Conservation (phyloP, 2,113 vertebrate genomes). For the Alaudala cheleensis region DNA sequence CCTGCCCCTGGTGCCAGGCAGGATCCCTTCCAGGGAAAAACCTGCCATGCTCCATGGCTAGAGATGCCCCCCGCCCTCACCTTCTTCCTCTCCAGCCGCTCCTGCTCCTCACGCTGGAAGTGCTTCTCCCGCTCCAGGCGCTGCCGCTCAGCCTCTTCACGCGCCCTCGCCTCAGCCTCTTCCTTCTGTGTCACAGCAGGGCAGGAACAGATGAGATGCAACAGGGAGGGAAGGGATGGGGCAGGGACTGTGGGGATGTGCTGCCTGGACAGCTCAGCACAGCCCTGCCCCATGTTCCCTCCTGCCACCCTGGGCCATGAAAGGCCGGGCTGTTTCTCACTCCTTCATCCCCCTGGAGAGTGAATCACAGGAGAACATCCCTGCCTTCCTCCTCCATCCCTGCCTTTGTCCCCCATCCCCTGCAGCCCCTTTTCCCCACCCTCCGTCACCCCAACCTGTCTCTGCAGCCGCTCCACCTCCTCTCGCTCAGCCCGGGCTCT, state of each 20-base stretch:
- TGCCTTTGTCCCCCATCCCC: neutral
- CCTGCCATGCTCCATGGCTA: accelerated
- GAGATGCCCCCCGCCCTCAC: constrained; percentile 55
- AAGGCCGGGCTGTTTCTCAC: neutral
- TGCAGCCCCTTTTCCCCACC: neutral
- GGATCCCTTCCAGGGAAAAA: neutral
- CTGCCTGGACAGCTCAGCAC: neutral
- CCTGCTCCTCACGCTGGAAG: constrained; percentile 96
- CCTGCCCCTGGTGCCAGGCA: neutral
- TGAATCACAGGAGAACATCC: neutral
- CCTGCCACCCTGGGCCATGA: neutral
- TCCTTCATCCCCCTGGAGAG: neutral
- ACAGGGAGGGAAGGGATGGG: neutral
- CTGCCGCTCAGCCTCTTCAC: constrained; percentile 88
- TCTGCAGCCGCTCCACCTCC: constrained; percentile 88
- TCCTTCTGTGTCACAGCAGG: constrained; percentile 76
- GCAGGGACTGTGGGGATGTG: neutral
- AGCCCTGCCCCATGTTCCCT: neutral
- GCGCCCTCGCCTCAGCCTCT: constrained; percentile 85
- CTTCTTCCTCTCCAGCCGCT: constrained; percentile 94
- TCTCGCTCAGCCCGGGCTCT: constrained; percentile 83
- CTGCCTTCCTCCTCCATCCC: neutral
- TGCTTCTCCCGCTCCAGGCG: constrained; percentile 94
- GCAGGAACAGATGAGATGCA: accelerated
- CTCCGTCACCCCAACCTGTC: constrained; percentile 76